phyloP scores from a whole-genome alignment of 2,797 vertebrate species.

The Ctenopoma kingsleyae region DNA sequence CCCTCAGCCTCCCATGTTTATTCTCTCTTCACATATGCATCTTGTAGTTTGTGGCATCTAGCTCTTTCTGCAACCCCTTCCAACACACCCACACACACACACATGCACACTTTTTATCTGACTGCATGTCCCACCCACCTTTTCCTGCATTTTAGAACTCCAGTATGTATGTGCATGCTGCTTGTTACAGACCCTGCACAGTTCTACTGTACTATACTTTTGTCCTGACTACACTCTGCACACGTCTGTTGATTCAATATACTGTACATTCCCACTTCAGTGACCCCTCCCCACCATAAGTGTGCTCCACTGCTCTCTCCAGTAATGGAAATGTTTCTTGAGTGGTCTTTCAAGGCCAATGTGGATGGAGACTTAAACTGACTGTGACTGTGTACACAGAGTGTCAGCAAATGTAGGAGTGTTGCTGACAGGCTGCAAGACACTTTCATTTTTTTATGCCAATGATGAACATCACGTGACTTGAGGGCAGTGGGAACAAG shows the following conservation, averaged over 20 bases:
- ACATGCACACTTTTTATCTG: neutral
- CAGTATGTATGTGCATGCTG: conserved; percentile 10
- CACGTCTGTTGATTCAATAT: conserved; percentile 54
- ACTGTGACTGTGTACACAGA: conserved; percentile 9
- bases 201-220: conserved; percentile 31
- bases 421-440: conserved; percentile 4
- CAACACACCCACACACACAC: too few relatives aligned
- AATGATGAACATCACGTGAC: neutral
- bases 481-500: neutral
- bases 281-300: conserved; percentile 1
- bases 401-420: neutral
- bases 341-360: conserved; percentile 47
- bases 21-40: conserved; percentile 17
- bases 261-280: conserved; percentile 33
- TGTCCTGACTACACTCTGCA: conserved; percentile 38
- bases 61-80: conserved; percentile 10
- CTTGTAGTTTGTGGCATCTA: conserved; percentile 6
- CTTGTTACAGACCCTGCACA: conserved; percentile 27
- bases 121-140: neutral
- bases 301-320: conserved; percentile 20
- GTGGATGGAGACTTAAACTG: conserved; percentile 35
- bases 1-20: conserved; percentile 9
- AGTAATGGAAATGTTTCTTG: conserved; percentile 55
- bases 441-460: neutral
- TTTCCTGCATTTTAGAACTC: conserved; percentile 42